These are phyloP conservation scores for Thymallus thymallus DNA, from an alignment of 2,113 vertebrate species.

Conservation along the genomic window DNA sequence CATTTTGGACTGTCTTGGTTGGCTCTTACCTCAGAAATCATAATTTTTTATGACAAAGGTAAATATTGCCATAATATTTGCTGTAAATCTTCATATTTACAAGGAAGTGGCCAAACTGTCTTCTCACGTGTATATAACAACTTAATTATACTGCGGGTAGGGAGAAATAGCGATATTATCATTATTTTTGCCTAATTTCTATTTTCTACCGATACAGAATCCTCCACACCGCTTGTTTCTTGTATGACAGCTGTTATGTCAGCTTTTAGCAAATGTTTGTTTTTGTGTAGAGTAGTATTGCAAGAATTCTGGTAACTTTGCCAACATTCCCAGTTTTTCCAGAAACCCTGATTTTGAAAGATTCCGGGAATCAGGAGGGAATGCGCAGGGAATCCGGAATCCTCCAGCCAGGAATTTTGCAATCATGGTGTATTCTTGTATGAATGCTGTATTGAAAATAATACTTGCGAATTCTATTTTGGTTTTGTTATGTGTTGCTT, in stretches of 20 bases:
- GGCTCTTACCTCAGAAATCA: slow-evolving; percentile 57
- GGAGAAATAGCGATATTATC: slow-evolving; percentile 34
- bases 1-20: slow-evolving; percentile 38
- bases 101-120: slow-evolving; percentile 64
- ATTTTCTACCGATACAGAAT: slow-evolving; percentile 59
- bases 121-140: slow-evolving; percentile 59
- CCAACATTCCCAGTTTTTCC: too few relatives aligned
- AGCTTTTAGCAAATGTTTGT: slow-evolving; percentile 43
- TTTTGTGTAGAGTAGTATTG: too few relatives aligned
- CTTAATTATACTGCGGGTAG: slow-evolving; percentile 31
- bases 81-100: slow-evolving; percentile 54
- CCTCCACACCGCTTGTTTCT: slow-evolving; percentile 45
- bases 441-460: slow-evolving; percentile 45
- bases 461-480: slow-evolving; percentile 55
- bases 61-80: slow-evolving; percentile 46
- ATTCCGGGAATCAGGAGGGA: too few relatives aligned
- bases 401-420: too few relatives aligned
- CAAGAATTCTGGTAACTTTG: too few relatives aligned
- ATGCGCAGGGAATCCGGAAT: too few relatives aligned
- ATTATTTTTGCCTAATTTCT: slow-evolving; percentile 46
- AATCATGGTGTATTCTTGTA: slow-evolving; percentile 23
- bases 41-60: slow-evolving; percentile 63
- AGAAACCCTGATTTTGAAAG: too few relatives aligned
- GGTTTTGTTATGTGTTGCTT: slow-evolving; percentile 66
- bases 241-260: not conserved